Evolutionary conservation across 1,140 invertebrate genomes (phyloP), one percentile per base, ranked within the genome.

Genomic region (Pseudomyrmex cubaensis): DNA sequence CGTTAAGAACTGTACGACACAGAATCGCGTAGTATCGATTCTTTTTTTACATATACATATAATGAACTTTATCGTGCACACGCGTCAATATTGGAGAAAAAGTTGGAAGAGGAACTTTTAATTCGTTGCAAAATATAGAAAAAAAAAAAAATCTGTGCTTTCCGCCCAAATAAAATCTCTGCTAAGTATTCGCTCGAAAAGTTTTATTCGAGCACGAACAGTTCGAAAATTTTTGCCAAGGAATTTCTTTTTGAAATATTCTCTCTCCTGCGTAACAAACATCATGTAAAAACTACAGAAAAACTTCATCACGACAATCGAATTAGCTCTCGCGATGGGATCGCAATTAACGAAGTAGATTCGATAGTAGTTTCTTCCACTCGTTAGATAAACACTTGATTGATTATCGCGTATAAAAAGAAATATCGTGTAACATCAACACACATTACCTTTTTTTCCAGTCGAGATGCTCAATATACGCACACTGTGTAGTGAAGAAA

Each of bases 1-100:
- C 76, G 56, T 72, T 80, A 80, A 80, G 67, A 72, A 80, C n/a
- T 70, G n/a, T 13, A 56, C 20, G 13, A 78, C 20, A 35, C 35
- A 35, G 35, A 35, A 35, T 15, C 46, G 1, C 56, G 48, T 10
- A 50, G 48, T 63, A 63, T 74, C 50, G 61, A 82, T 13, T 75
- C 5, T 35, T 35, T 35, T 35, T 35, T 35, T 35, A 35, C 0
- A 35, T 7, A 35, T 7, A 35, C 35, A 35, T 17, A 44, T 63
- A 62, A 17, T 44, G 48, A 7, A 75, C 52, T 54, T 59, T 83
- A 59, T 67, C 54, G 10, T 72, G 25, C 20, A 78, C 52, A 50
- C 25, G 52, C 64, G 44, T 69, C 56, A 67, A 50, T 54, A 78
- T 50, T 56, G 22, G 73, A 61, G 56, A 63, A n/a, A 69, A 52